Evolutionary conservation across 2,113 vertebrate species (phyloP).

Genomic region (Zeus faber): DNA sequence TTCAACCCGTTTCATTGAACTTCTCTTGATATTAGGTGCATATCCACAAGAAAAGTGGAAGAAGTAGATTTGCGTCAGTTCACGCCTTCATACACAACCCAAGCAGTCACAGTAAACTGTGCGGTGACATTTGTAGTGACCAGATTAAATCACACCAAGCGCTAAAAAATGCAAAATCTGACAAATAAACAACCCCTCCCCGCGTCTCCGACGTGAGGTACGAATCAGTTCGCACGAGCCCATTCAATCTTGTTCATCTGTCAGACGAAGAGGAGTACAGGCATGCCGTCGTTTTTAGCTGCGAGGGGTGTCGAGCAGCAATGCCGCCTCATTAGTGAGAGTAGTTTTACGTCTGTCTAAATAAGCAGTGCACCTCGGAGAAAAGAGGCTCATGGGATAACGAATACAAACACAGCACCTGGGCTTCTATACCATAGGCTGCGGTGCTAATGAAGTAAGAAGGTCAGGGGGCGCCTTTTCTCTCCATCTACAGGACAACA

Average conservation of each 20-base stretch:
- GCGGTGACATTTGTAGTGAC: too few species aligned
- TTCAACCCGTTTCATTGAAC: too few species aligned
- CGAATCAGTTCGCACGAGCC: conserved; percentile 16
- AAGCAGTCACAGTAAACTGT: too few species aligned
- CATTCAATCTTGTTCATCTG: background rate
- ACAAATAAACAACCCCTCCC: background rate
- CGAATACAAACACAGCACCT: conserved; percentile 28
- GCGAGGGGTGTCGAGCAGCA: conserved; percentile 23
- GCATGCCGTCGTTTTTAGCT: conserved; percentile 8
- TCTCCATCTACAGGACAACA: too few species aligned
- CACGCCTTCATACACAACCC: too few species aligned
- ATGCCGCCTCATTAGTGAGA: conserved; percentile 2
- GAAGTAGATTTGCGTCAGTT: too few species aligned
- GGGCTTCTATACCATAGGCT: conserved; percentile 30
- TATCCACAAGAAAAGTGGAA: too few species aligned
- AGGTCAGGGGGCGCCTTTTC: too few species aligned
- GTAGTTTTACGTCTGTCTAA: conserved; percentile 5
- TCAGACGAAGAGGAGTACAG: conserved; percentile 6
- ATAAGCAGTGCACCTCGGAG: conserved; percentile 22
- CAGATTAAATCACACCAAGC: too few species aligned
- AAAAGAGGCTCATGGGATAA: conserved; percentile 23
- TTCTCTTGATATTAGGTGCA: too few species aligned
- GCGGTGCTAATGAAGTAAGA: conserved; percentile 39
- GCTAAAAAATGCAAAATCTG: background rate
- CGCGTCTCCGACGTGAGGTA: too few species aligned